Evolutionary conservation across 2,113 vertebrate genomes (phyloP).

Genomic region (Bubo scandiacus): DNA sequence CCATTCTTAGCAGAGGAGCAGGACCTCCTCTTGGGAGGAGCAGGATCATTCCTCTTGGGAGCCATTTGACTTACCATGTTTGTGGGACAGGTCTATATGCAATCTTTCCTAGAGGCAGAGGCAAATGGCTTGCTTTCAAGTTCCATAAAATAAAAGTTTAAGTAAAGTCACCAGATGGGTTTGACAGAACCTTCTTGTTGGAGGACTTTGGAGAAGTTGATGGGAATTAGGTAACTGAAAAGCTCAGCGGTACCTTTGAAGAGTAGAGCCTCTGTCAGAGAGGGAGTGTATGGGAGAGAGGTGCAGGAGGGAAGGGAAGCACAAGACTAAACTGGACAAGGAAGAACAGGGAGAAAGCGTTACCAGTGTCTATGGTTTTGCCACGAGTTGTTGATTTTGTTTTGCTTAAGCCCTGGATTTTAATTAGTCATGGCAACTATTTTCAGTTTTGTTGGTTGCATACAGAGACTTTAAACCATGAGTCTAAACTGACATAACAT

Average conservation of each 20-base stretch:
- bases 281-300: neutral
- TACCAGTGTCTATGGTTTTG: neutral
- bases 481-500: neutral
- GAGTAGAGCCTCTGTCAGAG: neutral
- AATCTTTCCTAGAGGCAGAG: neutral
- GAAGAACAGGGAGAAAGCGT: neutral
- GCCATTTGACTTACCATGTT: neutral
- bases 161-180: neutral
- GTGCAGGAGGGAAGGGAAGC: neutral
- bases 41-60: neutral
- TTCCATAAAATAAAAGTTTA: neutral
- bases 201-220: neutral
- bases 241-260: neutral
- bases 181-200: neutral
- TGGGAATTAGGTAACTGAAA: neutral
- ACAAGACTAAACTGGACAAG: neutral
- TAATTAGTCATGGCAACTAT: neutral
- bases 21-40: too few species aligned
- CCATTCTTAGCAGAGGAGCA: neutral
- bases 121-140: neutral
- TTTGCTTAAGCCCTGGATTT: neutral
- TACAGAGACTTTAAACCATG: neutral
- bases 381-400: neutral
- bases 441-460: neutral
- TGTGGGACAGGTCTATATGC: neutral